Conservation (phyloP, 2,797 vertebrate species). For the Sebastes diploproa region DNA sequence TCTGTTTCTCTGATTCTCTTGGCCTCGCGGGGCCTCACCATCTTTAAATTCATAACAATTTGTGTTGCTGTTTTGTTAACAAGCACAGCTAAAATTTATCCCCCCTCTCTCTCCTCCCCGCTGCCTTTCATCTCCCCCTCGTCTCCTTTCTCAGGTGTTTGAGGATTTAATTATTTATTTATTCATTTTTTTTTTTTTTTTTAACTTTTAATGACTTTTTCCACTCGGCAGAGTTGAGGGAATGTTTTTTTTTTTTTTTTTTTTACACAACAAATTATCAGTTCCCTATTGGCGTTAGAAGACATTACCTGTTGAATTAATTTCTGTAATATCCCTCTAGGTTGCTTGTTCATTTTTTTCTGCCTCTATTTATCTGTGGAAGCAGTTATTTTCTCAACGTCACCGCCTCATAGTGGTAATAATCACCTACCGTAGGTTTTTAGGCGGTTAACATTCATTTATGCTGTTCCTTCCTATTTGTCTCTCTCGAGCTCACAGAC, state of each 20-base stretch:
- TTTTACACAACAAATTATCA: constrained; percentile 57
- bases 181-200: constrained; percentile 13
- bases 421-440: constrained; percentile 42
- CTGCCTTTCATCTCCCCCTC: constrained; percentile 61
- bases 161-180: constrained; percentile 59
- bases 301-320: constrained; percentile 69
- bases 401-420: constrained; percentile 40
- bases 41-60: constrained; percentile 60
- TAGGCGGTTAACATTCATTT: constrained; percentile 55
- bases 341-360: constrained; percentile 40
- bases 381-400: constrained; percentile 42
- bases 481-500: neutral
- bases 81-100: constrained; percentile 41
- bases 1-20: constrained; percentile 20
- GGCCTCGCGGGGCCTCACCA: constrained; percentile 32
- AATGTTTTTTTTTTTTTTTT: constrained; percentile 13
- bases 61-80: constrained; percentile 69
- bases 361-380: constrained; percentile 34
- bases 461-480: constrained; percentile 6
- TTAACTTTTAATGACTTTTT: constrained; percentile 71
- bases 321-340: constrained; percentile 63
- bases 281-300: constrained; percentile 53
- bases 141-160: constrained; percentile 56
- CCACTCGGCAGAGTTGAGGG: constrained; percentile 46
- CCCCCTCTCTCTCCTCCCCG: neutral